Evolutionary conservation across 2,113 vertebrate genomes (phyloP).

Genomic region (Cichladusa arquata): DNA sequence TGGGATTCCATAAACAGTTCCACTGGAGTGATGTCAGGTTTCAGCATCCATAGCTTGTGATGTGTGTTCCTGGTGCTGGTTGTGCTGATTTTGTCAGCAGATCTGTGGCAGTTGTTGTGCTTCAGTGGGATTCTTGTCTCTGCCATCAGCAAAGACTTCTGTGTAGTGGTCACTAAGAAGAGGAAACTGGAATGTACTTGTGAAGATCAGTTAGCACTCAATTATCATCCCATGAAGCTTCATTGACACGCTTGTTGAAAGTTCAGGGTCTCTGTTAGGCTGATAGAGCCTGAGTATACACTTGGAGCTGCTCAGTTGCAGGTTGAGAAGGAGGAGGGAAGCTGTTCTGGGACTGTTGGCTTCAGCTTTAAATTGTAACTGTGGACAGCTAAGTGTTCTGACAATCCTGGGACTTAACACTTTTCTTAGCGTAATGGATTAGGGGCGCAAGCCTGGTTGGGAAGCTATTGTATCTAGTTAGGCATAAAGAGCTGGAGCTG

Average conservation of each 20-base stretch:
- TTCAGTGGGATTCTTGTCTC: not conserved
- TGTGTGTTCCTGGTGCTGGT: not conserved
- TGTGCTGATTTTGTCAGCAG: not conserved
- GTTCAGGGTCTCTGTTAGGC: not conserved
- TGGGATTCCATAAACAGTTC: not conserved
- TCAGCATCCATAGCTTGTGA: not conserved
- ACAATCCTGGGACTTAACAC: not conserved
- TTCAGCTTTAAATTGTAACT: not conserved
- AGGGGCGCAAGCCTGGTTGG: not conserved
- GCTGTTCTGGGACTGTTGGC: not conserved
- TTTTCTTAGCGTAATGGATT: not conserved
- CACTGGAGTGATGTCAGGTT: not conserved
- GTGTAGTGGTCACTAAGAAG: not conserved
- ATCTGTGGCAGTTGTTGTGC: not conserved
- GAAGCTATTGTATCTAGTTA: not conserved
- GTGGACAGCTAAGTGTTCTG: not conserved
- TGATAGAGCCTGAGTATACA: not conserved
- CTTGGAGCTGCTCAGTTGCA: not conserved
- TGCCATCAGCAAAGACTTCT: not conserved
- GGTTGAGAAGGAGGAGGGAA: not conserved
- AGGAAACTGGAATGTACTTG: not conserved
- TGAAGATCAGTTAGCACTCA: conserved; percentile 44
- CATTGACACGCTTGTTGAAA: not conserved
- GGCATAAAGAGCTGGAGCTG: not conserved
- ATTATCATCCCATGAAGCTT: not conserved